Evolutionary conservation across 64 coral and sea anemone genomes (phyloP).

Genomic region (Catalaphyllia jardinei): DNA sequence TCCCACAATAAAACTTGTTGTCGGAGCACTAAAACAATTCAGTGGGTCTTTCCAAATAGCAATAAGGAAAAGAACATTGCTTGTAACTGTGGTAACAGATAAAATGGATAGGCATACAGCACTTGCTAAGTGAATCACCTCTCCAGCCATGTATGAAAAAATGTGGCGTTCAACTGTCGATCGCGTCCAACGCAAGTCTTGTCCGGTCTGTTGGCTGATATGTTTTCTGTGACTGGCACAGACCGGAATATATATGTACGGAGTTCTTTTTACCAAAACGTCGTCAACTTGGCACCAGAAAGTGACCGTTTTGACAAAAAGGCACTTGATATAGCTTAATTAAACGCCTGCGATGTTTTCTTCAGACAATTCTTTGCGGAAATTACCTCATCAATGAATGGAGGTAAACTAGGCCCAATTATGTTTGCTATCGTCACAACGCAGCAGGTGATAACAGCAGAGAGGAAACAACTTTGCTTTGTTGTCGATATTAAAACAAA

Average conservation of each 20-base stretch:
- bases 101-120: conserved; percentile 50
- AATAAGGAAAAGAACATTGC: conserved; percentile 61
- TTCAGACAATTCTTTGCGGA: background rate
- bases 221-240: background rate
- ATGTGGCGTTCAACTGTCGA: background rate
- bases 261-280: background rate
- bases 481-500: background rate
- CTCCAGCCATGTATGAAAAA: conserved; percentile 4
- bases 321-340: background rate
- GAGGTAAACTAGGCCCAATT: background rate
- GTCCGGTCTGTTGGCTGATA: background rate
- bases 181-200: background rate
- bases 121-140: conserved; percentile 41
- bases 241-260: background rate
- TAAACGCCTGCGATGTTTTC: background rate
- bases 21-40: conserved; percentile 47
- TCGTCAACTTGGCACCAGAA: background rate
- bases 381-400: background rate
- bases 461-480: background rate
- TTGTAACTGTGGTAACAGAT: conserved; percentile 53
- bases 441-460: background rate
- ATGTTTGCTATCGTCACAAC: background rate
- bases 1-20: conserved; percentile 40
- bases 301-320: background rate
- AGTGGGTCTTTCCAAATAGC: conserved; percentile 77